These are phyloP conservation scores for Chromoteleia sp. DNA, from an alignment of 2,888 invertebrate species.

Conservation along the genomic window DNA sequence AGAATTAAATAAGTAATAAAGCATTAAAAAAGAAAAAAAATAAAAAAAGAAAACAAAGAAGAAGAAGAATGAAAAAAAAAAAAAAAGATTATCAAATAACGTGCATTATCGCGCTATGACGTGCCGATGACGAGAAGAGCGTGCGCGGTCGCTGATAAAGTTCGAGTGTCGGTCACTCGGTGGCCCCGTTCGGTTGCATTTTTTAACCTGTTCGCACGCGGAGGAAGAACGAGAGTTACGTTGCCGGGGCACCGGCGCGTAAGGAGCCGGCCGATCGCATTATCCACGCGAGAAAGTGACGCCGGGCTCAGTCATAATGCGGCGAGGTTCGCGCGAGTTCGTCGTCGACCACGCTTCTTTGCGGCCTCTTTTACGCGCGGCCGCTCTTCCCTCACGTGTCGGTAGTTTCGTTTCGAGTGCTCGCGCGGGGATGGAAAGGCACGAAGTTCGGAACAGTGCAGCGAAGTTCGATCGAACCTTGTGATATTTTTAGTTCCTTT, in stretches of 20 bases:
- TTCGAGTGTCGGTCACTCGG: conserved; percentile 49
- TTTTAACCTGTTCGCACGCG: conserved; percentile 67
- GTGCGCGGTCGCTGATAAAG: conserved; percentile 33
- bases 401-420: background rate
- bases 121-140: conserved; percentile 40
- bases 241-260: conserved; percentile 66
- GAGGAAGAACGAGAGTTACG: conserved; percentile 58
- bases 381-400: background rate
- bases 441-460: too few relatives aligned
- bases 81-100: background rate
- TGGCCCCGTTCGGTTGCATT: conserved; percentile 44
- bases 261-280: conserved; percentile 68
- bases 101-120: conserved; percentile 30
- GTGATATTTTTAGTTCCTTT: background rate
- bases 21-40: background rate
- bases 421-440: background rate
- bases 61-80: too few relatives aligned
- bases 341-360: conserved; percentile 11
- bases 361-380: conserved; percentile 12
- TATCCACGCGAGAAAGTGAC: conserved; percentile 68
- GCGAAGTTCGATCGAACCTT: too few relatives aligned
- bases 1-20: too few relatives aligned
- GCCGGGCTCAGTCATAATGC: conserved; percentile 66
- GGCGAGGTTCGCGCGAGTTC: conserved; percentile 60
- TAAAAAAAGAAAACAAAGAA: background rate